Base-by-base conservation (phyloP, 2,113 vertebrate genomes). In the Proterorhinus semilunaris region DNA sequence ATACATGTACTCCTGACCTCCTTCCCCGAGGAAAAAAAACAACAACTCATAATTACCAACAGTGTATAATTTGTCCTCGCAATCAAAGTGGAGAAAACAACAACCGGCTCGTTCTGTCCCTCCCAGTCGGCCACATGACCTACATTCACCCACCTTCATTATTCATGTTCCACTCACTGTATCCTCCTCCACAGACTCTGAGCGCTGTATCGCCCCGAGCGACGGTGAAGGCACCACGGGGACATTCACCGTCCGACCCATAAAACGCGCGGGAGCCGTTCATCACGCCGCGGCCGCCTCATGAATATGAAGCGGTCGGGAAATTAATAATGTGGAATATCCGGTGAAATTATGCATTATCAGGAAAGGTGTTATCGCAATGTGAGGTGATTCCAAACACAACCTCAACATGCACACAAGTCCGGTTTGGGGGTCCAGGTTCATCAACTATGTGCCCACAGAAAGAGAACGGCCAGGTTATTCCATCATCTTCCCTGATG, bases 111-210 rank as follows among this genome's bases (percentile, higher is more conserved):
- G 49, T 15, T 63, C 63, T 57, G 48, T 65, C 61, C 50, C 74
- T 61, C 50, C 64, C 61, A 49, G 51, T 58, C 43, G 57, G 57
- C 65, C 10, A 44, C 36, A 6, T 83, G 86, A 81, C 83, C 84
- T 61, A 86, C 82, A 89, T 88, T 78, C 78, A 75, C 74, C 79
- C 66, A 50, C 68, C 83, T 90, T 71, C 72, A 87, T 88, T 86
- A 90, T 89, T 89, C 68, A 86, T 5, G 64, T 75, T 48, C 54
- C 55, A 75, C 47, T 61, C 66, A 73, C 63, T 16, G 48, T 68
- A 67, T 46, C 65, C 63, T 58, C 54, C 53, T 48, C 55, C 47
- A 66, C 52, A 72, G 15, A 65, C 68, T 42, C 76, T 68, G 78
- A 76, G 45, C 16, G n/a, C 48, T 66, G 67, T 51, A n/a, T 52